These are phyloP conservation scores for Hemibagrus guttatus DNA, from an alignment of 2,797 vertebrate species.

Conservation along the genomic window DNA sequence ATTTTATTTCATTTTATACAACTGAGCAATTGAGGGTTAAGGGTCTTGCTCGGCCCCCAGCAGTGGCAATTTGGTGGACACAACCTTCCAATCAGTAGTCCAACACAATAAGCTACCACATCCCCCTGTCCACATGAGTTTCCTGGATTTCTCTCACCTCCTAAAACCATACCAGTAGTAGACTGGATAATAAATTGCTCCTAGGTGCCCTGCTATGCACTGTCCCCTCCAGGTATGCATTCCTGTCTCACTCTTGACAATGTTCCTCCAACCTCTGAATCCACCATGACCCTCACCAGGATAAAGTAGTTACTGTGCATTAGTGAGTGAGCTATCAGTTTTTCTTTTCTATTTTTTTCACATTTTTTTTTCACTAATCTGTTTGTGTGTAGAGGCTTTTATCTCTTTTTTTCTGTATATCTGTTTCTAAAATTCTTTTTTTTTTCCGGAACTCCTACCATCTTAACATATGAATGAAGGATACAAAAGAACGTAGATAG, in stretches of 20 bases:
- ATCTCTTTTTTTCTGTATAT: neutral
- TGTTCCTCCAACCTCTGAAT: neutral
- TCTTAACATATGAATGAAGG: slow-evolving; percentile 5
- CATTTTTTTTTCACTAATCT: neutral
- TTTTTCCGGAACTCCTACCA: neutral
- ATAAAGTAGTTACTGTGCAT: neutral
- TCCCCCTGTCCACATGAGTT: neutral
- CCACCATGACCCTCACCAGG: neutral
- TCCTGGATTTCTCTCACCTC: neutral
- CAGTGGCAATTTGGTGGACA: too few species aligned
- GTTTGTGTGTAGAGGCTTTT: neutral
- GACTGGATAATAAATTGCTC: neutral
- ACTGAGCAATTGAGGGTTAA: too few species aligned
- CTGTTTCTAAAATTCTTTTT: neutral
- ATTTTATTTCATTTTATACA: too few species aligned
- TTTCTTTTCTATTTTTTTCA: neutral
- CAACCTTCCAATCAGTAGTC: too few species aligned
- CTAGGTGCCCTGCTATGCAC: neutral
- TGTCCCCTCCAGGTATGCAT: neutral
- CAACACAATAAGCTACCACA: neutral
- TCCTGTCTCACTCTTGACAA: neutral
- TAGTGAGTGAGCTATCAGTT: neutral
- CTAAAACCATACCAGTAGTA: neutral
- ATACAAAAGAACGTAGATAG: neutral
- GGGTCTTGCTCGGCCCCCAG: too few species aligned